These are phyloP conservation scores for Aricia artaxerxes DNA, from an alignment of 2,888 invertebrate species.

Conservation along the genomic window DNA sequence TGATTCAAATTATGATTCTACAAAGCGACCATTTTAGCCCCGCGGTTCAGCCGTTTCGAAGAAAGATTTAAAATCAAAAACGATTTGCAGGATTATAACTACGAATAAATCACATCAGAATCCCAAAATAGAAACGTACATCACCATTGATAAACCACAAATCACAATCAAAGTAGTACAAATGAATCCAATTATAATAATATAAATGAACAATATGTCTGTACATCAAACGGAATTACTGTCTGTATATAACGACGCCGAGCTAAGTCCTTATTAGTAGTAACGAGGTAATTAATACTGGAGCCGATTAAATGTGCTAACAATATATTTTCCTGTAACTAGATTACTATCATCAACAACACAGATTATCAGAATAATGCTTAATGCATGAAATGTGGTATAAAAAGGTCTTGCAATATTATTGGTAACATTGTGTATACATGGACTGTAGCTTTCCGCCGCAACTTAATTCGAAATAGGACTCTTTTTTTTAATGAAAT, in stretches of 20 bases:
- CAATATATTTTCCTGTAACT: slow-evolving; percentile 5
- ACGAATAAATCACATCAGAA: background rate
- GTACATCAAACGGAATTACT: slow-evolving; percentile 2
- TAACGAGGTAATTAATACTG: background rate
- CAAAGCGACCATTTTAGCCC: too few relatives aligned
- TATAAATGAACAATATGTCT: background rate
- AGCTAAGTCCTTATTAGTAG: slow-evolving; percentile 19
- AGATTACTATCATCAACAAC: background rate
- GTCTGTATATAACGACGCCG: background rate
- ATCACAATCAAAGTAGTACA: background rate
- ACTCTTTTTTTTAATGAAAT: too few relatives aligned
- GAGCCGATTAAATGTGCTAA: background rate
- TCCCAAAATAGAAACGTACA: background rate
- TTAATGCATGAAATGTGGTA: too few relatives aligned
- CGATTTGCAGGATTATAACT: background rate
- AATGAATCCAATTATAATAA: background rate
- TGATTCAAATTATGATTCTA: too few relatives aligned
- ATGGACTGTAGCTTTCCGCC: too few relatives aligned
- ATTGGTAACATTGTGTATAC: too few relatives aligned
- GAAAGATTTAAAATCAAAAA: too few relatives aligned
- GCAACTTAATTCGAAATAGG: too few relatives aligned
- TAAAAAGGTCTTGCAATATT: too few relatives aligned
- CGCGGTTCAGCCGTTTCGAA: too few relatives aligned
- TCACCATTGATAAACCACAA: background rate
- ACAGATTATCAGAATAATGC: background rate